Evolutionary conservation across 2,888 invertebrate genomes (phyloP), one percentile per base, ranked within the genome.

Genomic region (Hyles lineata): DNA sequence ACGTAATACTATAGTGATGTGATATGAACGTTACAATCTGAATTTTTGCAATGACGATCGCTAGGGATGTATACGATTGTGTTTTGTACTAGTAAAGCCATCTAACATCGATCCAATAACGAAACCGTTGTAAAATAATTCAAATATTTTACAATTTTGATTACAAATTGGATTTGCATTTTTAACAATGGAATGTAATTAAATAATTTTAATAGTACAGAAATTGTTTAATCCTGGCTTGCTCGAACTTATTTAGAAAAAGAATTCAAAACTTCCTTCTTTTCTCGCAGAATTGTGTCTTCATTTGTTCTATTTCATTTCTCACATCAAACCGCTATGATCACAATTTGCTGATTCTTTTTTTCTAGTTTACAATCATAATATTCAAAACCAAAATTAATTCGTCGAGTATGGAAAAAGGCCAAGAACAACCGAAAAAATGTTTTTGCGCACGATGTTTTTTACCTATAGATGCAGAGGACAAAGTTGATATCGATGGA

Each of bases 371-470:
- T 72, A 62, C 58, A 58, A 29, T 62, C 21, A 70, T 76, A 73
- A 73, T 75, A 76, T 72, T 78, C 78, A 55, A 74, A 72, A 69
- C 77, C 82, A 80, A 85, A 87, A 85, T 85, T 87, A 52, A n/a
- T 74, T 78, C 77, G 79, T 81, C 77, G 67, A 82, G 75, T 76
- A 92, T 91, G 90, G 90, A 90, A 76, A 89, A 86, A 76, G 79
- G 79, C 73, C 86, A 89, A 77, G 92, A 92, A 62, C 83, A 84
- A 72, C 77, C 87, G 63, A 93, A 92, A 78, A 93, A 92, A 85
- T 90, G 89, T 80, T 94, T 89, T 78, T 94, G 94, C 81, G 86
- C 93, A 63, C 85, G 92, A 81, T 94, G 94, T 80, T 94, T 94
- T 78, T 82, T 89, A 50, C 90, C 92, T 0, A 81, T 94, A 17